Conservation (phyloP, 2,113 vertebrate species). For the Podarcis raffonei region DNA sequence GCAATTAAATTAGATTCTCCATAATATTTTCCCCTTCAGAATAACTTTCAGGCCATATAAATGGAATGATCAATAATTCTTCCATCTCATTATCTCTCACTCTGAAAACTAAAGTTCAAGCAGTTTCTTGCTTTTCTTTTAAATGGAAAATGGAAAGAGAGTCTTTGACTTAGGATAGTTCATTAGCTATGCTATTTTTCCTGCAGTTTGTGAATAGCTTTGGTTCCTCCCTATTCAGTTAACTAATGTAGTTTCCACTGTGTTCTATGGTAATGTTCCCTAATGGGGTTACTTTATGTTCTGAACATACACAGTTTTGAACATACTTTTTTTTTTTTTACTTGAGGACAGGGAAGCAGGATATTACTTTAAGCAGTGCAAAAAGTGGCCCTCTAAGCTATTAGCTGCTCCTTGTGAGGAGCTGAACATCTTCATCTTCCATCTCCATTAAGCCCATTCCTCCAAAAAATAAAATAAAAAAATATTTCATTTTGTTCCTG, state of each 20-base stretch:
- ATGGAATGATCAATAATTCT: conserved; percentile 6
- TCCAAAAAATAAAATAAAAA: background rate
- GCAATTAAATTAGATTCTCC: conserved; percentile 8
- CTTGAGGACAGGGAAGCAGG: background rate
- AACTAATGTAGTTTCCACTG: background rate
- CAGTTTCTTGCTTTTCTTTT: background rate
- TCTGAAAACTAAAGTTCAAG: background rate
- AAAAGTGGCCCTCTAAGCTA: background rate
- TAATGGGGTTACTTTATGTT: background rate
- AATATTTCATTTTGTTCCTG: background rate
- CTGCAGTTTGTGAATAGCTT: background rate
- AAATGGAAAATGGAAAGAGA: background rate
- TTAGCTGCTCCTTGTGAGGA: background rate
- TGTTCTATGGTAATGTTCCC: background rate
- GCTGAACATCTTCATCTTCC: background rate
- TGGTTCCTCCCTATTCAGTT: background rate
- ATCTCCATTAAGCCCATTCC: background rate
- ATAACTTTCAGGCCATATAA: conserved; percentile 1
- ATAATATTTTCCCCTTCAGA: background rate
- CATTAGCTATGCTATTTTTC: background rate
- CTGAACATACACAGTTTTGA: no score
- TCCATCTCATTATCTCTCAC: background rate
- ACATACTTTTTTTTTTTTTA: no score
- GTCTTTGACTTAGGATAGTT: background rate
- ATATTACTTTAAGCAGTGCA: background rate